phyloP scores from a whole-genome alignment of 1,140 invertebrate genomes.

The Zaprionus capensis region DNA sequence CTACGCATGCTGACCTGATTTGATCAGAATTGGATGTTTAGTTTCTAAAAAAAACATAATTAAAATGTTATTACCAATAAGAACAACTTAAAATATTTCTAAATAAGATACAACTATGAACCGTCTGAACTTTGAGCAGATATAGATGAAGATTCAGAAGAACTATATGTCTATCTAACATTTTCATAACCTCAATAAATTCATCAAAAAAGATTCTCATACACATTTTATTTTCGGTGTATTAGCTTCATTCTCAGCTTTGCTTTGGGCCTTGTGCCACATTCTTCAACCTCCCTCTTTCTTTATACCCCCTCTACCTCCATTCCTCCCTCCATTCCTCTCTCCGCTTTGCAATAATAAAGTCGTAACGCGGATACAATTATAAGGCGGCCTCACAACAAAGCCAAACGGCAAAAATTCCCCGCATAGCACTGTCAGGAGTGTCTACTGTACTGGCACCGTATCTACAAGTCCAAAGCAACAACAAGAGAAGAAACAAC shows the following conservation, averaged over 20 bases:
- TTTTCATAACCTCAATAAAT: neutral
- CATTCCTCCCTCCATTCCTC: neutral
- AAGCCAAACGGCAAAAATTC: slow-evolving; percentile 77
- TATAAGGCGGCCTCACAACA: slow-evolving; percentile 77
- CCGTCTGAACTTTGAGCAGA: no score
- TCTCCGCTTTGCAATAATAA: slow-evolving; percentile 55
- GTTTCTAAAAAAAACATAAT: neutral
- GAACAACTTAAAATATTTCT: no score
- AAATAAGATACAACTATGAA: no score
- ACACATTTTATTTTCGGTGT: slow-evolving; percentile 5
- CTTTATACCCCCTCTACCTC: neutral
- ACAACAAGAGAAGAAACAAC: neutral
- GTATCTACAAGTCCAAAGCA: slow-evolving; percentile 18
- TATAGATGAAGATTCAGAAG: no score
- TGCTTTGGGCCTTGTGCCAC: neutral
- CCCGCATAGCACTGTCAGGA: slow-evolving; percentile 47
- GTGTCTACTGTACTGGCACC: slow-evolving; percentile 51
- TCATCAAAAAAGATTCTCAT: neutral
- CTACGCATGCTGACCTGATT: neutral
- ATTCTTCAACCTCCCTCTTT: slow-evolving; percentile 6
- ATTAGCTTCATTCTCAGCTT: neutral
- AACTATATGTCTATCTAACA: no score
- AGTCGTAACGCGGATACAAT: slow-evolving; percentile 81
- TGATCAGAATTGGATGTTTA: neutral
- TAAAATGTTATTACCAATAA: neutral